Evolutionary conservation across 2,113 vertebrate species (phyloP), one percentile per base, ranked within the genome.

Genomic region (Lampris megalopsis): DNA sequence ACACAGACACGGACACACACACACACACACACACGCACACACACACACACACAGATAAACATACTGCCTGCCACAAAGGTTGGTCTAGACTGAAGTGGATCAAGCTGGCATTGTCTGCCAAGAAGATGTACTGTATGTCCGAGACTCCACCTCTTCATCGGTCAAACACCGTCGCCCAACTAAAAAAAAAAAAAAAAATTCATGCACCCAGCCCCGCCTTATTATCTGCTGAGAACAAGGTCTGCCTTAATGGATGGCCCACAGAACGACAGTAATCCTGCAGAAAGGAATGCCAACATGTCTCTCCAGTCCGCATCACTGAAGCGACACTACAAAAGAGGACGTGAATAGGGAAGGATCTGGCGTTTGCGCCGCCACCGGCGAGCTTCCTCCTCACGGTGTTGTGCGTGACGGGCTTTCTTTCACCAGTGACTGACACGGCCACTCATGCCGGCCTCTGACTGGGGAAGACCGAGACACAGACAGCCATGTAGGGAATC

Each of bases 391-490:
- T 9, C 62, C 45, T 9, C 35, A 53, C 9, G 42, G 10, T 45
- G 35, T 57, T 41, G 56, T 80, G 69, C 47, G 24, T 45, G 57
- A 65, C 63, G 48, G 73, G 83, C 85, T 79, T 87, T 86, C 85
- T 79, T 87, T 86, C 77, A 80, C 72, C 63, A 61, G 59, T 87
- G 89, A 89, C 78, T 90, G 93, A 90, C 90, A 87, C 45, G 77
- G 69, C 88, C 85, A 91, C 90, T 92, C 88, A 88, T 77, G 68
- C 83, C 9, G 76, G 80, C 56, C 71, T 85, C 84, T 89, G 90
- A 94, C 92, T 93, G 92, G 90, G 70, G 72, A 83, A 88, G 80
- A 92, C 89, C 81, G 81, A 84, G 80, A 82, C 85, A 84, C 64
- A 85, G 83, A 85, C 66, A 72, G 69, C 88, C 88, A 89, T 93